Percentiles rank a stretch among this genome's conserved stretches.
Evolutionary conservation across 2,113 vertebrate species (phyloP).

Genomic region (Chrysemys picta): DNA sequence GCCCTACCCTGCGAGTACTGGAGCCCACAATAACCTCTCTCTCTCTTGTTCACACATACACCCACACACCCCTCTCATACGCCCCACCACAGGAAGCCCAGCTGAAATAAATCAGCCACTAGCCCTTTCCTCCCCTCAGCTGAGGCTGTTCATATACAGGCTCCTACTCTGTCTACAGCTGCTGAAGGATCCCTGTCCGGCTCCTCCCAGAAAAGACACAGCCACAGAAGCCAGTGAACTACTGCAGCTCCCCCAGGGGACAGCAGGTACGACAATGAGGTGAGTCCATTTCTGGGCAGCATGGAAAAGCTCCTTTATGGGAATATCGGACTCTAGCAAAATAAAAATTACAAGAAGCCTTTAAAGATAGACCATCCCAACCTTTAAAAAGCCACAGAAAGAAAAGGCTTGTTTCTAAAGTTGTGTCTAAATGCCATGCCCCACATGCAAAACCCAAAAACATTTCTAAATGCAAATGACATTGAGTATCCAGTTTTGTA

Average conservation of each 20-base stretch:
- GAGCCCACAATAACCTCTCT: background rate
- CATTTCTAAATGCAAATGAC: background rate
- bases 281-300: background rate
- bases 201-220: rapidly evolving
- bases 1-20: rapidly evolving
- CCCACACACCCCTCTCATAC: rapidly evolving
- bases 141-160: background rate
- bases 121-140: background rate
- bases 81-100: background rate
- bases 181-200: background rate
- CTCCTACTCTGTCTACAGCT: background rate
- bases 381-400: too few species aligned
- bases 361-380: background rate
- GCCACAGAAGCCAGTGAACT: rapidly evolving
- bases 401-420: background rate
- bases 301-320: too few species aligned
- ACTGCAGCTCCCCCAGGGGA: rapidly evolving
- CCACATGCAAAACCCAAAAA: background rate
- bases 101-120: background rate
- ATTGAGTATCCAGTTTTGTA: background rate
- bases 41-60: too few species aligned
- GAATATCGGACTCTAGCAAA: background rate
- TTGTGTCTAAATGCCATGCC: background rate
- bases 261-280: rapidly evolving
- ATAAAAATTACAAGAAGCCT: background rate